Conservation (phyloP, 1,140 invertebrate genomes). For the Hormaphis cornu region DNA sequence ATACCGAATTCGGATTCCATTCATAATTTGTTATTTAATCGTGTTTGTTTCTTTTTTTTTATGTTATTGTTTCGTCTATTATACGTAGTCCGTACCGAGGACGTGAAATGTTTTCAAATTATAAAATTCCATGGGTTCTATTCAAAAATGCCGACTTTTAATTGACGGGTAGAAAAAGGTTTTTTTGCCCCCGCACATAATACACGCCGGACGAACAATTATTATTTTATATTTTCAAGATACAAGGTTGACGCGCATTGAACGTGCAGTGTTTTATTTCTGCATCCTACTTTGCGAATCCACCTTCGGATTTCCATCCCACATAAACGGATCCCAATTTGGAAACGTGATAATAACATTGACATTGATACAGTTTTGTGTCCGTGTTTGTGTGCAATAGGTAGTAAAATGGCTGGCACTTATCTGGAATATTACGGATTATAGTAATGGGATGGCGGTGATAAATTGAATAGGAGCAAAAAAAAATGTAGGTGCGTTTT, state of each 20-base stretch:
- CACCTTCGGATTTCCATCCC: slow-evolving; percentile 10
- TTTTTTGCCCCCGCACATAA: background rate
- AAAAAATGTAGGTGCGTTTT: background rate
- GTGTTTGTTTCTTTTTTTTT: background rate
- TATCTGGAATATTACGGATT: too few relatives aligned
- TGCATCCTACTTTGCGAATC: slow-evolving; percentile 17
- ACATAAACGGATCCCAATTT: slow-evolving; percentile 12
- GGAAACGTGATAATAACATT: slow-evolving; percentile 8
- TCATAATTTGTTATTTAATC: background rate
- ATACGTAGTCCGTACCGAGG: background rate
- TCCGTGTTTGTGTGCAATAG: background rate
- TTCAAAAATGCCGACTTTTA: too few relatives aligned
- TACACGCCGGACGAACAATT: background rate
- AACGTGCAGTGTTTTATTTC: slow-evolving; percentile 21
- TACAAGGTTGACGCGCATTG: slow-evolving; percentile 18
- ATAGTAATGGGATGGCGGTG: background rate
- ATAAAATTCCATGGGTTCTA: too few relatives aligned
- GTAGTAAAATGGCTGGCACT: too few relatives aligned
- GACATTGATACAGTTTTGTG: slow-evolving; percentile 20
- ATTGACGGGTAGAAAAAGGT: too few relatives aligned
- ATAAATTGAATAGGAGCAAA: background rate
- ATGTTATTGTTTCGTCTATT: too few relatives aligned
- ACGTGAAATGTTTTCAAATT: background rate
- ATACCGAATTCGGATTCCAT: background rate
- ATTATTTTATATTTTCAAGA: slow-evolving; percentile 1